Base-by-base conservation (phyloP, 2,113 vertebrate genomes). In the Phodopus roborovskii region DNA sequence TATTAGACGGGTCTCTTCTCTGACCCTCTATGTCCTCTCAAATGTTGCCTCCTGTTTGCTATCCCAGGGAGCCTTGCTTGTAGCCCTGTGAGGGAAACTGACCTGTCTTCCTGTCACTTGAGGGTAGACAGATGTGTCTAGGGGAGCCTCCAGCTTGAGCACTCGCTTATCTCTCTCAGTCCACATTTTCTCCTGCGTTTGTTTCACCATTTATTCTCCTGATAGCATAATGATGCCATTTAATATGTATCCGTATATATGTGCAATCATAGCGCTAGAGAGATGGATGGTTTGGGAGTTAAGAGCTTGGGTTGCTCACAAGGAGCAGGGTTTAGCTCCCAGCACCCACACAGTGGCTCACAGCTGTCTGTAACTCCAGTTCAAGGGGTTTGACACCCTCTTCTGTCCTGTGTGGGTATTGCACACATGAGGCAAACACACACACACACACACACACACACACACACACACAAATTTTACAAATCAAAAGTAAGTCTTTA, bases 131-230 rank as follows among this genome's bases (percentile, higher is more conserved):
- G 45, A 20, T 22, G 4, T 10, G 48, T 53, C 64, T 33, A 17
- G 3, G n/a, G 75, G 7, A 64, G 3, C 1, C 7, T 79, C 87
- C 62, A 74, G 30, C 33, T 64, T 78, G 56, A 60, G 26, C 15
- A 2, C 42, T 42, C 28, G 1, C 33, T 87, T 22, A 20, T 1
- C 33, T 83, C 78, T 87, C 42, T 88, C 45, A 33, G n/a, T 71
- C 64, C 36, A 10, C 42, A 13, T 22, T 93, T 87, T 30, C 84
- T 77, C 24, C 13, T 19, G 78, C 9, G 6, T 88, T 88, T 89
- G 53, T 93, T 62, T 92, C 75, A 75, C 60, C 64, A 66, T 33
- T 95, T 66, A 48, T 28, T 90, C 93, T 92, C 56, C 39, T 68
- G 60, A 17, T 13, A 58, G 30, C 11, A 13, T 22, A 86, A 4